Percentiles rank a stretch among this genome's conserved stretches.
phyloP scores from a whole-genome alignment of 2,888 invertebrate species.

The Amblyteles armatorius region DNA sequence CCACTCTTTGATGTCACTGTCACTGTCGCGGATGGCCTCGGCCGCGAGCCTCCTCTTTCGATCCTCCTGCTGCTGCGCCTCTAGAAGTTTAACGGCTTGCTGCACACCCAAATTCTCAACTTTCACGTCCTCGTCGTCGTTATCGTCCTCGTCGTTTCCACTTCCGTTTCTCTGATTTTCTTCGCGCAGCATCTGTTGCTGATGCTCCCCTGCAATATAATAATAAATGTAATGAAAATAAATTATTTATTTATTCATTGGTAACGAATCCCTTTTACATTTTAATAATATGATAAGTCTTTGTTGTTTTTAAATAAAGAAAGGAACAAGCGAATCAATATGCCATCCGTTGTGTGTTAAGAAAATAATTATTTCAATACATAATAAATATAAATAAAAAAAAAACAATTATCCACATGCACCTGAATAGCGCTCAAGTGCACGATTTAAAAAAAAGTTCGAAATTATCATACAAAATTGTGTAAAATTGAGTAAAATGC shows the following conservation, averaged over 20 bases:
- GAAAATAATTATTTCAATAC: too few relatives aligned
- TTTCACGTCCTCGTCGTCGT: constrained; percentile 65
- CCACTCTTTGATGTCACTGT: constrained; percentile 74
- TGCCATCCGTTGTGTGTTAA: too few relatives aligned
- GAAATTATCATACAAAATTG: too few relatives aligned
- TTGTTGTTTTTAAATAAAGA: too few relatives aligned
- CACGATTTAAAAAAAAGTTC: too few relatives aligned
- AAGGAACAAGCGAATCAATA: too few relatives aligned
- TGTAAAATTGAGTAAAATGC: not conserved
- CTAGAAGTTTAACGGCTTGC: constrained; percentile 44
- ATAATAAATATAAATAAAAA: not conserved
- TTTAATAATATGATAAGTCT: too few relatives aligned
- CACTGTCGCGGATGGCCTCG: constrained; percentile 66
- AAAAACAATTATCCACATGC: not conserved
- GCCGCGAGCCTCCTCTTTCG: constrained; percentile 55
- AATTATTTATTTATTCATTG: too few relatives aligned
- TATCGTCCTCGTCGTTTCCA: constrained; percentile 65
- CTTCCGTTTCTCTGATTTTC: constrained; percentile 68
- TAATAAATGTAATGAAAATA: not conserved
- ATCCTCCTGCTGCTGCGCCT: constrained; percentile 59
- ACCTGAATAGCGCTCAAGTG: not conserved
- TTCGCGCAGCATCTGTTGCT: constrained; percentile 67
- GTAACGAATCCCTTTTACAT: too few relatives aligned
- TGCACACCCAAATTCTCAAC: constrained; percentile 39
- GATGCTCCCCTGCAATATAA: constrained; percentile 71